phyloP scores from a whole-genome alignment of 2,113 vertebrate genomes.

The Potamarius usumacintae region DNA sequence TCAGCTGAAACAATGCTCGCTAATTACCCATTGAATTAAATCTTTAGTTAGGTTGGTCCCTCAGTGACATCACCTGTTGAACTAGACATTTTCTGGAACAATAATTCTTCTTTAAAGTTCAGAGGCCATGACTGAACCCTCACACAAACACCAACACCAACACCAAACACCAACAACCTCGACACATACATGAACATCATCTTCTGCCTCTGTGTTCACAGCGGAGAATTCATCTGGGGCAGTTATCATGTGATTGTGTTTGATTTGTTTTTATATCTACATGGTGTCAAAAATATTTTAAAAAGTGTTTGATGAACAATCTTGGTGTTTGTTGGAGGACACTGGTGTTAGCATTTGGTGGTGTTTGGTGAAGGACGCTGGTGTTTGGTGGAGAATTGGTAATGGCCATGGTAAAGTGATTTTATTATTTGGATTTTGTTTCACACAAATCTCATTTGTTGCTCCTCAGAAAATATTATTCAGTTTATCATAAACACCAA shows the following conservation, averaged over 20 bases:
- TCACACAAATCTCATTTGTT: slow-evolving; percentile 4
- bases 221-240: not conserved
- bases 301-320: not conserved
- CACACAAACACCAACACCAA: not conserved
- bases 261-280: no score
- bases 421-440: not conserved
- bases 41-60: not conserved
- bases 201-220: no score
- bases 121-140: not conserved
- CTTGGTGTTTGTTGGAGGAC: not conserved
- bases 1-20: slow-evolving; percentile 21
- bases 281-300: no score
- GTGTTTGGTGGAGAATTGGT: not conserved
- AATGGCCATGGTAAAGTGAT: not conserved
- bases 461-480: slow-evolving; percentile 2
- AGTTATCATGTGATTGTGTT: not conserved
- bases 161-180: not conserved
- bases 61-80: slow-evolving; percentile 7
- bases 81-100: not conserved
- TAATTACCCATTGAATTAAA: slow-evolving; percentile 23
- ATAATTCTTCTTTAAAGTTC: not conserved
- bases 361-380: not conserved
- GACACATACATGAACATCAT: not conserved
- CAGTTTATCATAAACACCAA: slow-evolving; percentile 18
- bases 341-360: not conserved